Conservation (phyloP, 2,113 vertebrate species). For the Tetraodon nigroviridis region DNA sequence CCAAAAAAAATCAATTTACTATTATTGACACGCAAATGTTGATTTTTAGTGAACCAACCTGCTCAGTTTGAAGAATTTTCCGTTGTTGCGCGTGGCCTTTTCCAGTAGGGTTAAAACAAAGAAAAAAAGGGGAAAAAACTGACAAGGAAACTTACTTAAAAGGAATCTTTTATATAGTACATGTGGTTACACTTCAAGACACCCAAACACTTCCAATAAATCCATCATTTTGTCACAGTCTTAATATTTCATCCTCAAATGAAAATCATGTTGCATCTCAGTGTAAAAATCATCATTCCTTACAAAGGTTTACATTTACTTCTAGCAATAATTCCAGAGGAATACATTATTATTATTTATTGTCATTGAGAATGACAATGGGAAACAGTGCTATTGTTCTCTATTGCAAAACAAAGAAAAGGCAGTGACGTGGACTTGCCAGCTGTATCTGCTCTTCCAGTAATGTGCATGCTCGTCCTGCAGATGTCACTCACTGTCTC, state of each 20-base stretch:
- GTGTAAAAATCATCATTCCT: conserved; percentile 81
- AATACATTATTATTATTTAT: conserved; percentile 79
- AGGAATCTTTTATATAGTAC: conserved; percentile 65
- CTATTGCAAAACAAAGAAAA: conserved; percentile 73
- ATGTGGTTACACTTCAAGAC: conserved; percentile 70
- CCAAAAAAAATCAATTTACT: no score
- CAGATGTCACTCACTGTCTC: conserved; percentile 25
- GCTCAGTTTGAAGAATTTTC: neutral
- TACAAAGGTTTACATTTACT: conserved; percentile 82
- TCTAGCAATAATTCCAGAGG: conserved; percentile 81
- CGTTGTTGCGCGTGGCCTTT: neutral
- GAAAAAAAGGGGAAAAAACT: conserved; percentile 20
- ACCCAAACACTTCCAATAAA: conserved; percentile 60
- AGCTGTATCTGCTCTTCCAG: conserved; percentile 47
- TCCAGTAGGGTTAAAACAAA: neutral
- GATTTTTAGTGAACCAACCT: no score
- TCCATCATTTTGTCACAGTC: conserved; percentile 55
- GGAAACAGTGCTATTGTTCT: conserved; percentile 74
- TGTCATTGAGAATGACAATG: conserved; percentile 80
- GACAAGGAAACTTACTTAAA: conserved; percentile 51
- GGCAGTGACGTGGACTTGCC: conserved; percentile 68
- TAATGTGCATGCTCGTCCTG: conserved; percentile 61
- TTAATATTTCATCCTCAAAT: conserved; percentile 59
- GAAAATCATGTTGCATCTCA: conserved; percentile 72
- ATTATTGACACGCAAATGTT: no score